Evolutionary conservation across 2,797 vertebrate genomes (phyloP).

Genomic region (Anolis apletophallus): DNA sequence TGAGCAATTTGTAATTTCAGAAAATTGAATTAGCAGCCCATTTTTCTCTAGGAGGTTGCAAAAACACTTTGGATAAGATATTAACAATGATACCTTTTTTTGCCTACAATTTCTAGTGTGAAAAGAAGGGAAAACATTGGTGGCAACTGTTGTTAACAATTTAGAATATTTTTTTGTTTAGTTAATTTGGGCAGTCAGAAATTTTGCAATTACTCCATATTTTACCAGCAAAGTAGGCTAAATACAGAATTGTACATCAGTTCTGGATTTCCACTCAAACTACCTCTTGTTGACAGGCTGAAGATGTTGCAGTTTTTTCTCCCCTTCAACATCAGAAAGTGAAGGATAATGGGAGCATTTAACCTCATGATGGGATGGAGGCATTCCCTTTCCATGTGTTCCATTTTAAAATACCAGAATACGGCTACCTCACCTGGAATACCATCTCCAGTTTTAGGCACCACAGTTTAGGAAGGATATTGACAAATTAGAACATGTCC

Average conservation of each 20-base stretch:
- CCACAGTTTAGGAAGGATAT: too few relatives aligned
- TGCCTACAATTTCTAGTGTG: not conserved
- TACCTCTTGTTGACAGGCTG: not conserved
- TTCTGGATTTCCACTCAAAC: too few relatives aligned
- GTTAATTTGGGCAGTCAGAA: not conserved
- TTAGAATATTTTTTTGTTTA: constrained; percentile 26
- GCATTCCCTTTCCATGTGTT: not conserved
- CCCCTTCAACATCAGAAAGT: not conserved
- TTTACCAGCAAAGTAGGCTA: not conserved
- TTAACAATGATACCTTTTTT: constrained; percentile 46
- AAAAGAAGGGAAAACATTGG: constrained; percentile 3
- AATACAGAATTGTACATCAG: not conserved
- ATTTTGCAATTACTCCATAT: not conserved
- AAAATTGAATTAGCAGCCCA: constrained; percentile 60
- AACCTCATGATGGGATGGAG: too few relatives aligned
- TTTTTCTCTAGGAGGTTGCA: constrained; percentile 56
- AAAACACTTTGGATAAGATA: constrained; percentile 43
- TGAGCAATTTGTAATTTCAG: constrained; percentile 43
- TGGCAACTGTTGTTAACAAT: not conserved
- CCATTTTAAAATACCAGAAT: not conserved
- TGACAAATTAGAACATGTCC: too few relatives aligned
- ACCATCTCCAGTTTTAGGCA: too few relatives aligned
- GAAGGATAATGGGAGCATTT: not conserved
- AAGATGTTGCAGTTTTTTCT: not conserved
- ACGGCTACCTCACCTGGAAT: not conserved